Evolutionary conservation across 2,797 vertebrate genomes (phyloP).

Genomic region (Myotis findleyi): DNA sequence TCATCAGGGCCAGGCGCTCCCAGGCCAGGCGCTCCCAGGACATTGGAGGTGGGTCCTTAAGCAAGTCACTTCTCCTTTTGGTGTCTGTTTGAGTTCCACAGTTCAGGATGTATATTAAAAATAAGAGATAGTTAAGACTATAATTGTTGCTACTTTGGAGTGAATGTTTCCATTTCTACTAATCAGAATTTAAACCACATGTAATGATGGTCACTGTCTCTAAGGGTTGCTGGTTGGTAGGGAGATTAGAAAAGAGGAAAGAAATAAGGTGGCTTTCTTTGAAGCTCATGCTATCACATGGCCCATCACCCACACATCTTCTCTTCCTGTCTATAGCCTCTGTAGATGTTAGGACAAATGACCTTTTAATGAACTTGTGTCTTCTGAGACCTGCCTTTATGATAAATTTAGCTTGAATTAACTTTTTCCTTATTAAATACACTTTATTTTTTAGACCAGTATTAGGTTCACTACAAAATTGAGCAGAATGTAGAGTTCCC

Average conservation of each 20-base stretch:
- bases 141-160: not conserved
- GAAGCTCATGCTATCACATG: not conserved
- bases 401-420: not conserved
- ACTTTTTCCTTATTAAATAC: not conserved
- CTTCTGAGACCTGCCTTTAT: not conserved
- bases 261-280: not conserved
- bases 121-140: not conserved
- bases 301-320: not conserved
- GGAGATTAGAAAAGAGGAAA: not conserved
- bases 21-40: not conserved
- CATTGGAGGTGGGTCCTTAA: not conserved
- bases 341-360: not conserved
- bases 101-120: not conserved
- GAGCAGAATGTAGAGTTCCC: not conserved
- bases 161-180: not conserved
- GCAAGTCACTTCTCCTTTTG: not conserved
- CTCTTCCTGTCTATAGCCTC: not conserved
- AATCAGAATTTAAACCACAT: not conserved
- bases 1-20: not conserved
- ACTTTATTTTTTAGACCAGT: not conserved
- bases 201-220: not conserved
- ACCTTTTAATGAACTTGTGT: not conserved
- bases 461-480: constrained; percentile 1
- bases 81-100: not conserved
- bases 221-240: not conserved